Conservation (phyloP, 2,113 vertebrate species). For the Oreotragus oreotragus region DNA sequence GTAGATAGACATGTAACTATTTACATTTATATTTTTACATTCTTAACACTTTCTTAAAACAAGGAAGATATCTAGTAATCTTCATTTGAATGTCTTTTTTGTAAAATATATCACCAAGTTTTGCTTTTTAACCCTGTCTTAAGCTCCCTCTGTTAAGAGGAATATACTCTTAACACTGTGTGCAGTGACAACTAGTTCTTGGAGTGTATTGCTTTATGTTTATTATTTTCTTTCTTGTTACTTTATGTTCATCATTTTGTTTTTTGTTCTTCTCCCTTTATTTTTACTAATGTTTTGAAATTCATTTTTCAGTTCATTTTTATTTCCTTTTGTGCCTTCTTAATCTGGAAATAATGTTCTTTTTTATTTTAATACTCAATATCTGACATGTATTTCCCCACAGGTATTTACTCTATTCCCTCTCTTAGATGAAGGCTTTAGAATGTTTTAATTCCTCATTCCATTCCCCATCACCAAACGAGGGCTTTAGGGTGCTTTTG, state of each 20-base stretch:
- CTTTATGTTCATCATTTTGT: not conserved
- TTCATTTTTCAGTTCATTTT: not conserved
- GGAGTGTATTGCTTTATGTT: not conserved
- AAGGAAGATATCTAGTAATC: not conserved
- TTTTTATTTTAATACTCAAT: not conserved
- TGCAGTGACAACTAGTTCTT: not conserved
- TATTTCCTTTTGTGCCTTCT: not conserved
- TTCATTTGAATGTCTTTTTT: not conserved
- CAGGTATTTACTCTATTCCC: not conserved
- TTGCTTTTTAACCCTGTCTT: constrained; percentile 23
- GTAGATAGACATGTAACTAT: not conserved
- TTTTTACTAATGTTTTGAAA: not conserved
- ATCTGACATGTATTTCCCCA: not conserved
- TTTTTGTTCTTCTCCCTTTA: not conserved
- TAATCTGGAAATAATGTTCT: not conserved
- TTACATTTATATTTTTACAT: not conserved
- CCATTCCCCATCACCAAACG: not conserved
- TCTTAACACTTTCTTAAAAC: not conserved
- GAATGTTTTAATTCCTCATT: not conserved
- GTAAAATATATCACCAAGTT: not conserved
- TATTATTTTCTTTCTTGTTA: not conserved
- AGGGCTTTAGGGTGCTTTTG: not conserved
- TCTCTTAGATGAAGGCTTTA: not conserved
- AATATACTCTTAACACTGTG: not conserved
- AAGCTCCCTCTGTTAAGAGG: not conserved